phyloP scores from a whole-genome alignment of 2,888 invertebrate species.

The Trichopoda pennipes region DNA sequence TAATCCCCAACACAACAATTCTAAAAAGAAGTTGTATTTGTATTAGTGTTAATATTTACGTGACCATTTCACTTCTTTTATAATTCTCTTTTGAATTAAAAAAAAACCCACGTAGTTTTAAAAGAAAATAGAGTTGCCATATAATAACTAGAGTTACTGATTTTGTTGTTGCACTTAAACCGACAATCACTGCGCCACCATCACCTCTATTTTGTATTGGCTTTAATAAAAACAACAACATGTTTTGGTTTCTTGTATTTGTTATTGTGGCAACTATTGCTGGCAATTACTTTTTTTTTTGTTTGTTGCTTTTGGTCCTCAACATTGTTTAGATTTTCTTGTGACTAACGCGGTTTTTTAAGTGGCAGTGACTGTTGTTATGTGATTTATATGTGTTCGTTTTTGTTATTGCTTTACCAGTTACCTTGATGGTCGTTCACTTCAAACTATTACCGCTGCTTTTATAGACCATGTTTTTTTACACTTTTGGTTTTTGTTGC shows the following conservation, averaged over 20 bases:
- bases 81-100: constrained; percentile 19
- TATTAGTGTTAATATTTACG: constrained; percentile 30
- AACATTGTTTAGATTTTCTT: constrained; percentile 49
- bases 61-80: constrained; percentile 44
- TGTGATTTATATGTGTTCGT: neutral
- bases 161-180: constrained; percentile 32
- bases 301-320: constrained; percentile 17
- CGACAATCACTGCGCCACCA: constrained; percentile 40
- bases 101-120: constrained; percentile 17
- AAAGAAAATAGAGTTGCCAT: constrained; percentile 28
- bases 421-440: constrained; percentile 69
- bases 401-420: constrained; percentile 28
- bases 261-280: neutral
- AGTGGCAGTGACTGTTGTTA: constrained; percentile 10
- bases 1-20: constrained; percentile 53
- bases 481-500: constrained; percentile 14
- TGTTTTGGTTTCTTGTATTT: constrained; percentile 18
- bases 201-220: constrained; percentile 42
- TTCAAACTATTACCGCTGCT: constrained; percentile 66
- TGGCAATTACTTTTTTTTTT: constrained; percentile 31
- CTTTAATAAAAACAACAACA: constrained; percentile 24
- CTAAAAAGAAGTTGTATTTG: constrained; percentile 5
- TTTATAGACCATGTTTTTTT: constrained; percentile 54
- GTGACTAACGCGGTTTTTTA: constrained; percentile 52
- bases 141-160: neutral